Evolutionary conservation across 2,113 vertebrate genomes (phyloP).

Genomic region (Leptobrachium leishanense): DNA sequence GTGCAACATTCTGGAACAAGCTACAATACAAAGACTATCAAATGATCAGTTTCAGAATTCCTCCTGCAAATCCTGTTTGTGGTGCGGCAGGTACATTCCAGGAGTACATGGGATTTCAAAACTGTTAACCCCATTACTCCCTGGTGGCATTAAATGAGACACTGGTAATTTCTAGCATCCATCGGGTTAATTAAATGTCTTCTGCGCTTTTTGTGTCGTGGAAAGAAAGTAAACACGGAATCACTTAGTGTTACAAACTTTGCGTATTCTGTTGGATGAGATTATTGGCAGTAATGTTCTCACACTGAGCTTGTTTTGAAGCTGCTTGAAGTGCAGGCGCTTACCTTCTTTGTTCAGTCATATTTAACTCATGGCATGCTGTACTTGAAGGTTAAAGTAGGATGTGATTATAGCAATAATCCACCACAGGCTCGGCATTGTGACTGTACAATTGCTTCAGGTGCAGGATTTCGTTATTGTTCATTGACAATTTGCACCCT

Average conservation of each 20-base stretch:
- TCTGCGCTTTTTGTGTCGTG: too few relatives aligned
- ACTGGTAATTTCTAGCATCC: not conserved
- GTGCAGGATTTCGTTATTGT: conserved; percentile 35
- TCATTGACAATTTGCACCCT: conserved; percentile 33
- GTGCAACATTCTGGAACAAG: too few relatives aligned
- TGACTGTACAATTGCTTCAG: conserved; percentile 31
- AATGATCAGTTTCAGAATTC: too few relatives aligned
- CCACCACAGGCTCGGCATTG: conserved; percentile 20
- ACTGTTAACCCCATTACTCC: not conserved
- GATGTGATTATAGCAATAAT: conserved; percentile 40
- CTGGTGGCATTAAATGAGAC: not conserved
- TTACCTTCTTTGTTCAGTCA: conserved; percentile 30
- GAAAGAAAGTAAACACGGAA: not conserved
- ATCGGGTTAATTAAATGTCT: not conserved
- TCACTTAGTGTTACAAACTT: conserved; percentile 17
- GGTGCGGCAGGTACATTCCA: not conserved
- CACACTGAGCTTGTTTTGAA: conserved; percentile 37
- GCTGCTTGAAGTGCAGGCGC: conserved; percentile 23
- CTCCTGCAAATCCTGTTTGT: too few relatives aligned
- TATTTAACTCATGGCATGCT: conserved; percentile 42
- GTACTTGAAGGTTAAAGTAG: conserved; percentile 24
- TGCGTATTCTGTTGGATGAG: conserved; percentile 28
- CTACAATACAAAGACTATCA: too few relatives aligned
- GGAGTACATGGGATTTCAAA: not conserved
- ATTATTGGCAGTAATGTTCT: conserved; percentile 40